Percentiles rank a stretch among this genome's conserved stretches.
Evolutionary conservation across 2,797 vertebrate species (phyloP).

Genomic region (Muraenolepis orangiensis): DNA sequence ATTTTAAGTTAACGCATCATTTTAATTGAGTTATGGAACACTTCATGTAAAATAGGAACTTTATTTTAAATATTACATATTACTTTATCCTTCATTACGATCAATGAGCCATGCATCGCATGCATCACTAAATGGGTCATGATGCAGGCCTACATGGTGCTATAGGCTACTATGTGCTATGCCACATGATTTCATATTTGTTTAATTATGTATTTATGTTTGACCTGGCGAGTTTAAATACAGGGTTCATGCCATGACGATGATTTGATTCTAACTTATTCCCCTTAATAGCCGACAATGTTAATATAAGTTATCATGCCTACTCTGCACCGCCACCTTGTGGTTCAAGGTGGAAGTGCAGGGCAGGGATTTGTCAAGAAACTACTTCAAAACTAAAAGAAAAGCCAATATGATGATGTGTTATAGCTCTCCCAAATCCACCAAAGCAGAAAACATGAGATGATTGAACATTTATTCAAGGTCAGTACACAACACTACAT

Average conservation of each 20-base stretch:
- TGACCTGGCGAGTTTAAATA: background rate
- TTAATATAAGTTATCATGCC: background rate
- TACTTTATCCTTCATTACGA: background rate
- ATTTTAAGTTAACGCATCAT: background rate
- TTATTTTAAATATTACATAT: background rate
- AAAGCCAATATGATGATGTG: background rate
- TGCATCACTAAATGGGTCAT: background rate
- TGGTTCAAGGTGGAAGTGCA: constrained; percentile 7
- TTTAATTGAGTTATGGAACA: background rate
- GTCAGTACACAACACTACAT: constrained; percentile 25
- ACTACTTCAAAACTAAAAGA: background rate
- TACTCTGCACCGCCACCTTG: constrained; percentile 46
- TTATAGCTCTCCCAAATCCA: background rate
- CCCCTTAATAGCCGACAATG: background rate
- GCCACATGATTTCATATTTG: background rate
- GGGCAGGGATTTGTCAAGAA: background rate
- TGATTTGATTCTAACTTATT: background rate
- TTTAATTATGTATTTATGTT: background rate
- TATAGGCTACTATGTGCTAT: background rate
- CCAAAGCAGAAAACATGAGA: constrained; percentile 13
- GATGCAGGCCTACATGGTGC: background rate
- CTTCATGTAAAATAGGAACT: background rate
- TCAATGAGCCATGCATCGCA: no score
- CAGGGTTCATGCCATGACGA: background rate
- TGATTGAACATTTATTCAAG: constrained; percentile 63